Percentiles rank a stretch among this genome's conserved stretches.
These are phyloP conservation scores for Numenius arquata DNA, from an alignment of 2,113 vertebrate species.

Conservation along the genomic window DNA sequence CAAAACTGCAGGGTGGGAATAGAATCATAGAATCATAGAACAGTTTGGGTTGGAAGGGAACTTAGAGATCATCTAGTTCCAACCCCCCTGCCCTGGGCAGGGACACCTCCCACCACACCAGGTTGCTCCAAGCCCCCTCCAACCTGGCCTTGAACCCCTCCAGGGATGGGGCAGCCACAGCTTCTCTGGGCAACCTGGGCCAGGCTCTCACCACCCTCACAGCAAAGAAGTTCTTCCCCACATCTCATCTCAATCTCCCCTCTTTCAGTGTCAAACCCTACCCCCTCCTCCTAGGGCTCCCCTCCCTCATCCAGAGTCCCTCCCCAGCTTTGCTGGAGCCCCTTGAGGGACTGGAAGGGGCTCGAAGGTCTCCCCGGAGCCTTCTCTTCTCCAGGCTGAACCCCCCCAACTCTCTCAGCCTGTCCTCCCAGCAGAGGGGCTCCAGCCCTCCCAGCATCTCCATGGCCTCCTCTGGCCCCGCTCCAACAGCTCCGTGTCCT, in stretches of 20 bases:
- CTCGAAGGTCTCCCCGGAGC: no score
- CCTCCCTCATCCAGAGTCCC: no score
- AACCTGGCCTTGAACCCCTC: background rate
- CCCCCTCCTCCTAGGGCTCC: no score
- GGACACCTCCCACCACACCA: background rate
- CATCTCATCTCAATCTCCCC: no score
- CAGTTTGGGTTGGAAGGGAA: background rate
- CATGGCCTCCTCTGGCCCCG: background rate
- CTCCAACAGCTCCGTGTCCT: background rate
- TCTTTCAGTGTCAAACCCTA: no score
- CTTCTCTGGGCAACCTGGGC: background rate
- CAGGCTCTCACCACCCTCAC: background rate
- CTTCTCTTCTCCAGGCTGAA: no score
- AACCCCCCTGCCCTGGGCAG: background rate
- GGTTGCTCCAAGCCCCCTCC: background rate
- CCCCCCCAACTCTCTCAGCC: no score
- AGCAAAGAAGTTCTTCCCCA: no score
- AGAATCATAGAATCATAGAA: background rate
- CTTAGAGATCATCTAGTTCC: background rate
- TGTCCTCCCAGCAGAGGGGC: no score
- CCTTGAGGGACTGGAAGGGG: no score
- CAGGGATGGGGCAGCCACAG: background rate
- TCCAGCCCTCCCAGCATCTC: no score
- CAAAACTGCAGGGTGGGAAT: rapidly evolving
- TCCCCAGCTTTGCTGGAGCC: no score